Base-by-base conservation (phyloP, 1,140 invertebrate genomes). In the Nasonia longicornis region DNA sequence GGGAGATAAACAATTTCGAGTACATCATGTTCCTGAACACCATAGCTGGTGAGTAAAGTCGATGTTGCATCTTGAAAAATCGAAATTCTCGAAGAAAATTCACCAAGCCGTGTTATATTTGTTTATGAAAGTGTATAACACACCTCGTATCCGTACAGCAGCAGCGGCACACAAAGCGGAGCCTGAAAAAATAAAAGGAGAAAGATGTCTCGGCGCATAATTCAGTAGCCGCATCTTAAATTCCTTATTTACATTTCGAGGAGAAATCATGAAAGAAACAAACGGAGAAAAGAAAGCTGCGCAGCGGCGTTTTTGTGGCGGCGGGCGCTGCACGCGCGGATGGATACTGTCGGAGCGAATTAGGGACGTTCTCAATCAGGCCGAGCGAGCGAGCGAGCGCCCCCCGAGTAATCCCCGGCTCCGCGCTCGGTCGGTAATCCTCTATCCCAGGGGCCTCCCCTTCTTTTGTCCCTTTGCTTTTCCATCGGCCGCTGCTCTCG, bases 21-120 rank as follows among this genome's bases (percentile, higher is more conserved):
- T 99, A 99, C 91, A 93, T 99, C 83, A 99, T 99, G 98, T 99
- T 99, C 92, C 93, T 99, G 76, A 99, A 99, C 90, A 99, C 99
- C 8, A 99, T 99, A 85, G 98, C 98, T 79, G 98, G 97, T 97
- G 89, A 93, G 93, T 75, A 45, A 71, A 64, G 64, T 74, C 66
- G 52, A 38, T 64, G 71, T 81, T 58, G 8, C 2, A 35, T 71
- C 16, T 71, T 71, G 2, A 20, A 14, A 71, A 38, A 11, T 16
- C 7, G 20, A 29, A 71, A 35, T 71, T 71, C 35, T 67, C 31
- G 52, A 20, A n/a, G 1, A 58, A 58, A 58, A 26, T 26, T 26
- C 26, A 26, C 26, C 26, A 26, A 26, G 26, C 26, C 26, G 26
- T 1, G 26, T 26, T 26, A 26, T 26, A 26, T 26, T 26, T 0